phyloP scores from a whole-genome alignment of 2,113 vertebrate species.

The Garra rufa region DNA sequence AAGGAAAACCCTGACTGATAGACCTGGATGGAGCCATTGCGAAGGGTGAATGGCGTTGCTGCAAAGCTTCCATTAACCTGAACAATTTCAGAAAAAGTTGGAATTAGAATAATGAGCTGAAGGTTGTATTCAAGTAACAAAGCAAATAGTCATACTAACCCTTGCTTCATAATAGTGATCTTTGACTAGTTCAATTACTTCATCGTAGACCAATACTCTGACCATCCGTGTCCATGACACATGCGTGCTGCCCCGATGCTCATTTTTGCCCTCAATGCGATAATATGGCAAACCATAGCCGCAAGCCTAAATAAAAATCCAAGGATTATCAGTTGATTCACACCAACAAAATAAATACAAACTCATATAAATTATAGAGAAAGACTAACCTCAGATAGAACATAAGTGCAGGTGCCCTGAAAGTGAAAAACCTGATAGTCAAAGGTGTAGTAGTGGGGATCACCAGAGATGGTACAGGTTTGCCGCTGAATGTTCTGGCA shows the following conservation, averaged over 20 bases:
- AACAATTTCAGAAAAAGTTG: not conserved
- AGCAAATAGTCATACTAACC: slow-evolving; percentile 54
- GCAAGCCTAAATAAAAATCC: slow-evolving; percentile 51
- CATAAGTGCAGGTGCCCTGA: slow-evolving; percentile 41
- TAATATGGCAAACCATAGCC: slow-evolving; percentile 49
- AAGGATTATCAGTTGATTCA: not conserved
- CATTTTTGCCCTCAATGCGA: slow-evolving; percentile 66
- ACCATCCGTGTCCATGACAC: slow-evolving; percentile 66
- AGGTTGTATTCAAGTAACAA: not conserved
- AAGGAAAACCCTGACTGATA: slow-evolving; percentile 59
- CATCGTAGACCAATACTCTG: slow-evolving; percentile 56
- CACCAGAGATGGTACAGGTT: slow-evolving; percentile 73
- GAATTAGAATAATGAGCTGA: not conserved
- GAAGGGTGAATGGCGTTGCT: slow-evolving; percentile 61
- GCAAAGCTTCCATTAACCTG: slow-evolving; percentile 66
- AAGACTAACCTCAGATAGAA: slow-evolving; percentile 2
- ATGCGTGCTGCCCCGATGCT: slow-evolving; percentile 58
- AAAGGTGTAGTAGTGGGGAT: slow-evolving; percentile 80
- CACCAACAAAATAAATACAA: not conserved
- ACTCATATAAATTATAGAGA: not conserved
- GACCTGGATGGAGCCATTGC: slow-evolving; percentile 56
- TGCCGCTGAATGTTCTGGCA: slow-evolving; percentile 64
- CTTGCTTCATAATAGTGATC: slow-evolving; percentile 52
- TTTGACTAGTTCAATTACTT: slow-evolving; percentile 62
- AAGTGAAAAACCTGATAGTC: slow-evolving; percentile 74